A percentile compares a stretch with the other conserved stretches of the same genome.
phyloP scores from a whole-genome alignment of 1,140 invertebrate genomes.

The Penaeus chinensis region DNA sequence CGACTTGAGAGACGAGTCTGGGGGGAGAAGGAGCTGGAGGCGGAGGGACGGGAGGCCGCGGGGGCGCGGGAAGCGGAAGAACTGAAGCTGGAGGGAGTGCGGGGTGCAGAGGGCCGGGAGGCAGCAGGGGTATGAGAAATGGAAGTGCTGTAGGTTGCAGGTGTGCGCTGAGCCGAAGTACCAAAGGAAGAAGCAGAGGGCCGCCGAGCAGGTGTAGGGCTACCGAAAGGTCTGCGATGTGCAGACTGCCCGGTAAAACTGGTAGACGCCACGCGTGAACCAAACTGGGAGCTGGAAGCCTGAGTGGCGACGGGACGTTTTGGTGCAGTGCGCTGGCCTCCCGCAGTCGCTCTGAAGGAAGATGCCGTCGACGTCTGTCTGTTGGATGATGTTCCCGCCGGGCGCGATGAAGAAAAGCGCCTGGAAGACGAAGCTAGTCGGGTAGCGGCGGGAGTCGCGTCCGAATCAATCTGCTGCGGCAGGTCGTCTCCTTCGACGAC shows the following conservation, averaged over 20 bases:
- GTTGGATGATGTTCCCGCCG: no score
- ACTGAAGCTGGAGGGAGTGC: no score
- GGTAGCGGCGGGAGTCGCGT: no score
- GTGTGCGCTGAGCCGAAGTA: background rate
- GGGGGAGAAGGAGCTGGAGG: no score
- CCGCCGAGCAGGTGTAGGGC: slow-evolving; percentile 1
- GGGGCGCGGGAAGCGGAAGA: background rate
- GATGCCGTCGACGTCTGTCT: slow-evolving; percentile 55
- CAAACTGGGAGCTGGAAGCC: no score
- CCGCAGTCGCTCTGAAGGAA: slow-evolving; percentile 5
- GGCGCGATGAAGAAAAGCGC: no score
- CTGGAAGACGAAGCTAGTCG: no score
- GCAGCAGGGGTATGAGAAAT: background rate
- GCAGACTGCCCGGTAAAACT: background rate
- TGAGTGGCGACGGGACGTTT: no score
- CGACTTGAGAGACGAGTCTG: no score
- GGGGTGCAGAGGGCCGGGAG: background rate
- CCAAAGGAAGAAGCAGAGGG: slow-evolving; percentile 4
- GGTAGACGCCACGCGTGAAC: no score
- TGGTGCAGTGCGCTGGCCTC: background rate
- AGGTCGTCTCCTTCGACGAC: slow-evolving; percentile 33
- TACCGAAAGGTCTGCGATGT: slow-evolving; percentile 19
- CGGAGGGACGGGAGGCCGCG: background rate
- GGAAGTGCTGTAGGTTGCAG: background rate
- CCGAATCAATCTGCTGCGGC: background rate